Evolutionary conservation across 2,888 invertebrate genomes (phyloP).

Genomic region (Crossocerus cetratus): DNA sequence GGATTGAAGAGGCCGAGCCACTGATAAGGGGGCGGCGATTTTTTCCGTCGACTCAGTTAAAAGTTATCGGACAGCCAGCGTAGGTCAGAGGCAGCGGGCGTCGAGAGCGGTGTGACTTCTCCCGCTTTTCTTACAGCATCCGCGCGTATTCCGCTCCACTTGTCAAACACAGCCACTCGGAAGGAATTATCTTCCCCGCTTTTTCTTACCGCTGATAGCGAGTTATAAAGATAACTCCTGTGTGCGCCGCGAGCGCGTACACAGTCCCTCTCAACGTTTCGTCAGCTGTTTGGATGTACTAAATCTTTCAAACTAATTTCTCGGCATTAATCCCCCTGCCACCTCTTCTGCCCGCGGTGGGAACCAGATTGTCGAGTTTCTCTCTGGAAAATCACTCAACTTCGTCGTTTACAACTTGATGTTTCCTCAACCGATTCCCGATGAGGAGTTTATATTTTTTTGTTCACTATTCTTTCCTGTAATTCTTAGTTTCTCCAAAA

Average conservation of each 20-base stretch:
- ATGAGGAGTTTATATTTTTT: too few relatives aligned
- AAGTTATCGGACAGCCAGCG: conserved; percentile 51
- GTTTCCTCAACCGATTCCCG: too few relatives aligned
- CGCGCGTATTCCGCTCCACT: neutral
- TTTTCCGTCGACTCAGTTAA: conserved; percentile 43
- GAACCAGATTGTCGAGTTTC: too few relatives aligned
- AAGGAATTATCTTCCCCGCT: neutral
- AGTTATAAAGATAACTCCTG: conserved; percentile 1
- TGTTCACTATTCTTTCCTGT: too few relatives aligned
- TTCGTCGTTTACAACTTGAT: too few relatives aligned
- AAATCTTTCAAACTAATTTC: too few relatives aligned
- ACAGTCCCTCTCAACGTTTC: too few relatives aligned
- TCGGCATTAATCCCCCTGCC: neutral
- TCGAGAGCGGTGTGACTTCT: conserved; percentile 12
- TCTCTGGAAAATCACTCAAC: too few relatives aligned
- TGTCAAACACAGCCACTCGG: neutral
- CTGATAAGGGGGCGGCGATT: conserved; percentile 38
- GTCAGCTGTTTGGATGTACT: too few relatives aligned
- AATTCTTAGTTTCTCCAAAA: too few relatives aligned
- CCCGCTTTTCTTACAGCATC: conserved; percentile 19
- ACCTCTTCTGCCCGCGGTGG: neutral
- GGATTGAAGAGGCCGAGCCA: conserved; percentile 32
- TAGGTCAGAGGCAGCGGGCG: conserved; percentile 28
- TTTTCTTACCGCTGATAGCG: neutral
- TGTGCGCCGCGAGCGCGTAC: neutral